A percentile compares a stretch with the other conserved stretches of the same genome.
Conservation (phyloP, 1,140 invertebrate genomes). For the Cheumatopsyche charites region DNA sequence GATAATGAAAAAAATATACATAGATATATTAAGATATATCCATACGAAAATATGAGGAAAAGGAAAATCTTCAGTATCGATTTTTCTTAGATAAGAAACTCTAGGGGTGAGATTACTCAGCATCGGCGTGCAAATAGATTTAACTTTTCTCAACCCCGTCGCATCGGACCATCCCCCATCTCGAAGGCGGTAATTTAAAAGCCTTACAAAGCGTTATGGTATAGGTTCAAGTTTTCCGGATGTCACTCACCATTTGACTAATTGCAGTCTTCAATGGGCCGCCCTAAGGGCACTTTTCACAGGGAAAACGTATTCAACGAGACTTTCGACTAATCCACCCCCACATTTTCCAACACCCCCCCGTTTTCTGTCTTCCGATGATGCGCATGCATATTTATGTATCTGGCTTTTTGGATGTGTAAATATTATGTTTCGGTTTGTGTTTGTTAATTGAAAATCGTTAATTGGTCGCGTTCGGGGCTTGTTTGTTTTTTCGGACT, state of each 20-base stretch:
- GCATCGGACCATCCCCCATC: too few species aligned
- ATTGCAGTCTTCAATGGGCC: slow-evolving; percentile 37
- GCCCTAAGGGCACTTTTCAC: not conserved
- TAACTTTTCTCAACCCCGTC: not conserved
- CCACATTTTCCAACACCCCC: not conserved
- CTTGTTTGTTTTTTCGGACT: too few species aligned
- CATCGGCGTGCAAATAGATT: slow-evolving; percentile 6
- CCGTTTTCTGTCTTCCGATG: too few species aligned
- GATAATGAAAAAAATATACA: too few species aligned
- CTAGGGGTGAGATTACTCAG: not conserved
- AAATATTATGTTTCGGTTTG: too few species aligned
- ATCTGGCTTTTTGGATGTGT: too few species aligned
- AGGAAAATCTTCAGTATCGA: too few species aligned
- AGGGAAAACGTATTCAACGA: not conserved
- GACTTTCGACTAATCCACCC: not conserved
- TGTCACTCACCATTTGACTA: slow-evolving; percentile 47
- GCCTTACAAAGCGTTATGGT: slow-evolving; percentile 25
- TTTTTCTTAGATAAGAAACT: not conserved
- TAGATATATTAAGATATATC: too few species aligned
- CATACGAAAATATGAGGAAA: too few species aligned
- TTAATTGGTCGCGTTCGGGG: too few species aligned
- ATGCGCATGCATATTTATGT: too few species aligned
- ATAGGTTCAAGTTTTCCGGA: slow-evolving; percentile 35
- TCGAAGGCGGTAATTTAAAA: slow-evolving; percentile 10
- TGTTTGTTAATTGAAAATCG: too few species aligned